Evolutionary conservation across 2,888 invertebrate genomes (phyloP).

Genomic region (Teleogryllus oceanicus): DNA sequence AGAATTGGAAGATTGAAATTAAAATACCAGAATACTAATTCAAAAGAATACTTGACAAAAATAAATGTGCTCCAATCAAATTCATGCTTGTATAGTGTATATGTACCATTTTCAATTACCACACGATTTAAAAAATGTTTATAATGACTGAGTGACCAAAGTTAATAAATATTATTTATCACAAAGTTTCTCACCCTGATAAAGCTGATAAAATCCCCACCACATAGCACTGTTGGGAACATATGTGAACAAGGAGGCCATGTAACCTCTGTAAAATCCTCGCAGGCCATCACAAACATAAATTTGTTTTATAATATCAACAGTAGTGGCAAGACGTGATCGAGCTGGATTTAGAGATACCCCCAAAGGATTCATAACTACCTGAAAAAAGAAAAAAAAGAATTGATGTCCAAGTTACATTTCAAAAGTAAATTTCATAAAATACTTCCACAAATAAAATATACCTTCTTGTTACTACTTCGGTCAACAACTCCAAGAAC

Average conservation of each 20-base stretch:
- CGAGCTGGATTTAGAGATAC: constrained; percentile 60
- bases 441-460: not conserved
- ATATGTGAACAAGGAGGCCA: constrained; percentile 86
- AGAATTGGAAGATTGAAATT: no score
- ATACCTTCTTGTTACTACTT: constrained; percentile 33
- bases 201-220: constrained; percentile 94
- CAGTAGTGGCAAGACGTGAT: constrained; percentile 64
- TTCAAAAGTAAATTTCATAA: not conserved
- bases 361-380: constrained; percentile 71
- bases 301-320: constrained; percentile 73
- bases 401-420: not conserved
- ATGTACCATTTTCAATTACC: no score
- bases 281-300: constrained; percentile 74
- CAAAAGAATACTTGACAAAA: no score
- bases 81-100: no score
- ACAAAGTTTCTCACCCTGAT: constrained; percentile 69
- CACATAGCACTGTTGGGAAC: constrained; percentile 96
- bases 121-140: no score
- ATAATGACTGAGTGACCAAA: not conserved
- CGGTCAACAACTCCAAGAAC: constrained; percentile 66
- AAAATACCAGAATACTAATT: no score
- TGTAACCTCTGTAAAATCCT: constrained; percentile 92
- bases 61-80: no score
- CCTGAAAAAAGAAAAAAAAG: constrained; percentile 42
- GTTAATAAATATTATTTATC: not conserved